Evolutionary conservation across 2,888 invertebrate species (phyloP).

Genomic region (Meiosimyza decipiens): DNA sequence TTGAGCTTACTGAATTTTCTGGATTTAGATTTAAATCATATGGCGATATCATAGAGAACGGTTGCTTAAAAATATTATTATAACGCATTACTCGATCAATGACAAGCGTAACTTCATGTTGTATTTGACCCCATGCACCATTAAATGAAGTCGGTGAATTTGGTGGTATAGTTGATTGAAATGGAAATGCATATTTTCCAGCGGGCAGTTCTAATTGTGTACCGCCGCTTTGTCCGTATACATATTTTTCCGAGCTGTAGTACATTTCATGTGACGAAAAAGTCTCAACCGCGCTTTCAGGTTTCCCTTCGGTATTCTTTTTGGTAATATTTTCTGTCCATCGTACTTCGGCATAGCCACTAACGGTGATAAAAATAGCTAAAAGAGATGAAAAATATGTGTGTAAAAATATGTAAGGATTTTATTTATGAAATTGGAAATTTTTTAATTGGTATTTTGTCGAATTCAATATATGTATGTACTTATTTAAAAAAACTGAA

Average conservation of each 20-base stretch:
- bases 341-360: constrained; percentile 63
- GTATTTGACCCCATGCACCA: constrained; percentile 78
- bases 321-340: constrained; percentile 63
- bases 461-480: too few species aligned
- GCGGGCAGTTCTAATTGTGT: constrained; percentile 76
- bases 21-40: constrained; percentile 82
- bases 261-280: constrained; percentile 61
- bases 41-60: constrained; percentile 82
- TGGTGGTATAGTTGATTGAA: constrained; percentile 72
- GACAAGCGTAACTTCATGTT: constrained; percentile 81
- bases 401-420: too few species aligned
- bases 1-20: constrained; percentile 71
- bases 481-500: too few species aligned
- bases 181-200: constrained; percentile 80
- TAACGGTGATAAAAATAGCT: constrained; percentile 64
- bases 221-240: constrained; percentile 68
- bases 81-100: constrained; percentile 88
- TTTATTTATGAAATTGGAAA: too few species aligned
- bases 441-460: too few species aligned
- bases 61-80: constrained; percentile 82
- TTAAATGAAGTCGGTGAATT: constrained; percentile 83
- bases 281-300: constrained; percentile 56
- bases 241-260: constrained; percentile 60
- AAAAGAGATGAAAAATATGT: constrained; percentile 28
- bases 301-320: constrained; percentile 59